These are phyloP conservation scores for Epizoanthus stellaris DNA, from an alignment of 92 coral and sea anemone genomes.

Conservation along the genomic window DNA sequence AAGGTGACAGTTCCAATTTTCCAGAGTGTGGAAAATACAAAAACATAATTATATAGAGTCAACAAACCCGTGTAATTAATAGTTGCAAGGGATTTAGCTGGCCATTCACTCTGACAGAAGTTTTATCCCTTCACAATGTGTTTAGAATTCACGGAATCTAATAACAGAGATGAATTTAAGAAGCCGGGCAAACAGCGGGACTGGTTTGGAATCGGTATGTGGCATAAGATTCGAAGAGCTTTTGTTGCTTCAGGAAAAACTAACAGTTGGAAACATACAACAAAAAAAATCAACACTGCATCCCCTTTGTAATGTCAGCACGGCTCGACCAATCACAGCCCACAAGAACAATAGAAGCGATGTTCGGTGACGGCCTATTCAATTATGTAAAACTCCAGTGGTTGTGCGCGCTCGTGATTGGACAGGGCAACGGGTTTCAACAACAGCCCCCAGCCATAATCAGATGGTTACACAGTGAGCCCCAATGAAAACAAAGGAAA, in stretches of 20 bases:
- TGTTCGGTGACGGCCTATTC: constrained; percentile 70
- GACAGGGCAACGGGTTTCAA: constrained; percentile 56
- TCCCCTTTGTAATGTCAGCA: constrained; percentile 48
- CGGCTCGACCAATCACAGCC: constrained; percentile 60
- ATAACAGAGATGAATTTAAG: constrained; percentile 23
- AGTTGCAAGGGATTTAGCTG: constrained; percentile 39
- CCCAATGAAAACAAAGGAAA: constrained; percentile 84
- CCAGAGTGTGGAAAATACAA: constrained; percentile 61
- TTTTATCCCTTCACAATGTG: constrained; percentile 23
- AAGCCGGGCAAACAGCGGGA: constrained; percentile 4
- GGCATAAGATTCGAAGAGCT: constrained; percentile 63
- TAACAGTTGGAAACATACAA: constrained; percentile 66
- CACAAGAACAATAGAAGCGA: constrained; percentile 58
- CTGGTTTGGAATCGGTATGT: constrained; percentile 45
- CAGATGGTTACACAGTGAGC: constrained; percentile 59
- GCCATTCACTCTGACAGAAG: constrained; percentile 32
- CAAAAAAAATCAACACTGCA: constrained; percentile 60
- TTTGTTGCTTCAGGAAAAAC: constrained; percentile 76
- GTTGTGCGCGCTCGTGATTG: constrained; percentile 65
- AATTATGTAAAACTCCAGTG: constrained; percentile 83
- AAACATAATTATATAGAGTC: constrained; percentile 65
- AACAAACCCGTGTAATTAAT: constrained; percentile 67
- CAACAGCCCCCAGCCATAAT: constrained; percentile 85
- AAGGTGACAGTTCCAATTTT: constrained; percentile 60
- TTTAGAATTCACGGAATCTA: constrained; percentile 41